Percentiles rank a stretch among this genome's conserved stretches.
Conservation (phyloP, 2,797 vertebrate genomes). For the Enteromius viviparus region DNA sequence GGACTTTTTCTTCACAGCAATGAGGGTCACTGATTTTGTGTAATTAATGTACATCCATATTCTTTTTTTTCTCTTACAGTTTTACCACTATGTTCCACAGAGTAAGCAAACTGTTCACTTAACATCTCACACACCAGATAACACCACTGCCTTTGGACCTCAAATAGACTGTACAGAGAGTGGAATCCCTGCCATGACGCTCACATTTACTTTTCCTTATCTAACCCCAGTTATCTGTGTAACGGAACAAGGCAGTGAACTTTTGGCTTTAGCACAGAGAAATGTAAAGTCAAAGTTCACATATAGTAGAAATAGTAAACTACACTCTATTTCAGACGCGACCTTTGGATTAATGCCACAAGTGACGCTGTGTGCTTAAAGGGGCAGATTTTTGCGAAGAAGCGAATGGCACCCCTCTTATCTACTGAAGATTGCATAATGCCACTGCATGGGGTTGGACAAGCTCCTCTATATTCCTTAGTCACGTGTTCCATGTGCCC, state of each 20-base stretch:
- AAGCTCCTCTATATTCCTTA: slow-evolving; percentile 41
- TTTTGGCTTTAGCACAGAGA: not conserved
- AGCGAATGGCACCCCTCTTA: slow-evolving; percentile 22
- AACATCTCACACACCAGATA: slow-evolving; percentile 42
- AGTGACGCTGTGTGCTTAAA: not conserved
- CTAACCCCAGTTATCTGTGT: slow-evolving; percentile 35
- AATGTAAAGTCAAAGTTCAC: slow-evolving; percentile 37
- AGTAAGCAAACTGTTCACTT: not conserved
- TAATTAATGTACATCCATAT: slow-evolving; percentile 8
- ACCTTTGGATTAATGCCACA: slow-evolving; percentile 18
- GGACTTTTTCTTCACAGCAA: not conserved
- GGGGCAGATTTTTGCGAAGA: not conserved
- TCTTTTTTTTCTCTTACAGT: not conserved
- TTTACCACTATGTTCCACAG: slow-evolving; percentile 18
- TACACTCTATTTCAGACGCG: not conserved
- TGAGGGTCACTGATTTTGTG: not conserved
- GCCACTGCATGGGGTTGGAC: slow-evolving; percentile 53
- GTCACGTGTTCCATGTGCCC: slow-evolving; percentile 24
- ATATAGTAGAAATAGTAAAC: not conserved
- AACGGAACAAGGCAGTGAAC: slow-evolving; percentile 19
- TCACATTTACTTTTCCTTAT: slow-evolving; percentile 40
- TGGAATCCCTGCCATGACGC: slow-evolving; percentile 20
- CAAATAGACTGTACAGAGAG: slow-evolving; percentile 32
- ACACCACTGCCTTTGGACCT: slow-evolving; percentile 60
- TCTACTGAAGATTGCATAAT: slow-evolving; percentile 49